These are phyloP conservation scores for Tenthredo distinguenda DNA, from an alignment of 2,888 invertebrate species.

Conservation along the genomic window DNA sequence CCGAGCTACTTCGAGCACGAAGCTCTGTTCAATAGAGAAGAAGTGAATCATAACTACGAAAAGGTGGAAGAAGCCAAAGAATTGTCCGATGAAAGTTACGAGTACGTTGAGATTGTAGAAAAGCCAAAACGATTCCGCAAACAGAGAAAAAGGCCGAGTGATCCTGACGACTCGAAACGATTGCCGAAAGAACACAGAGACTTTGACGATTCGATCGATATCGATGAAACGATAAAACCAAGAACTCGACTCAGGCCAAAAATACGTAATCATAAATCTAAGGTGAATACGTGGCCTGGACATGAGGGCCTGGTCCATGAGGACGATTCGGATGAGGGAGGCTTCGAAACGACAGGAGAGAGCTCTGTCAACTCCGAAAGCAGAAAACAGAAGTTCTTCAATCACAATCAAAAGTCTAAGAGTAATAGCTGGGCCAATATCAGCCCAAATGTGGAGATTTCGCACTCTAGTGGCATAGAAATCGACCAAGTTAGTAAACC, in stretches of 20 bases:
- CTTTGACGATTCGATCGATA: constrained; percentile 59
- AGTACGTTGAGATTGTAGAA: constrained; percentile 71
- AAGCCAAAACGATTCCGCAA: constrained; percentile 69
- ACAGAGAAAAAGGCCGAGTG: constrained; percentile 63
- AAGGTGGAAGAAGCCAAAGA: constrained; percentile 65
- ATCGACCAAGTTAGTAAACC: constrained; percentile 72
- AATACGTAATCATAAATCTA: constrained; percentile 63
- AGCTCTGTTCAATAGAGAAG: constrained; percentile 56
- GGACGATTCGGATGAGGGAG: constrained; percentile 61
- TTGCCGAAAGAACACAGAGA: constrained; percentile 72
- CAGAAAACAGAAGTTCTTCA: constrained; percentile 52
- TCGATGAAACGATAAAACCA: constrained; percentile 57
- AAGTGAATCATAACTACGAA: constrained; percentile 66
- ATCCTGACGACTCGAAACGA: constrained; percentile 63
- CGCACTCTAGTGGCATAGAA: constrained; percentile 70
- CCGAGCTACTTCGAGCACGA: constrained; percentile 53
- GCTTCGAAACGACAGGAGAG: constrained; percentile 53
- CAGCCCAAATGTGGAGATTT: constrained; percentile 69
- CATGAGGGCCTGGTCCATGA: constrained; percentile 61
- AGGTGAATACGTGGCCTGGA: constrained; percentile 64
- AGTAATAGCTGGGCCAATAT: constrained; percentile 70
- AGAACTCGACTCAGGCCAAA: constrained; percentile 63
- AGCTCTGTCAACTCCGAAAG: constrained; percentile 36
- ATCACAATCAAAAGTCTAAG: constrained; percentile 48
- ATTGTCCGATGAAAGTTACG: constrained; percentile 67